Base-by-base conservation (phyloP, 2,888 invertebrate genomes). In the Amiota mariae region DNA sequence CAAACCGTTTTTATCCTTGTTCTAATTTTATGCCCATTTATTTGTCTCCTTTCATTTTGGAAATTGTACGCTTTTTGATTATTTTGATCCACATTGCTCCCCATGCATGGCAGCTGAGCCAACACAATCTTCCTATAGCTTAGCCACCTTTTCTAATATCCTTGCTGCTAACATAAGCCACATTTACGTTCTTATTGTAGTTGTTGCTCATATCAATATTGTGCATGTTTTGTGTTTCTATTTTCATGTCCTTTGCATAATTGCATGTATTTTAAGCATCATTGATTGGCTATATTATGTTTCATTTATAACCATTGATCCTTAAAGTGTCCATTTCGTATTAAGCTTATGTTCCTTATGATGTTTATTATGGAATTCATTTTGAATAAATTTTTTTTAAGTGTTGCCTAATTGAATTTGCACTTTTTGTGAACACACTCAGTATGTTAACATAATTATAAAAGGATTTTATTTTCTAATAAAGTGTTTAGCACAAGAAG, bases 201-300 rank as follows among this genome's bases (percentile, higher is more conserved):
- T 57, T 59, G 59, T 76, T 36, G 6, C 36, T 36, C 36, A 4
- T 36, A 36, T 36, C 36, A 0, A 36, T 36, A 36, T 36, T 36
- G 36, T 36, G 36, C 36, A 36, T 36, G 36, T 36, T 36, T 36
- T 73, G 76, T 80, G 77, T 74, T 36, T 77, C 74, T 75, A 77
- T 72, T 73, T 78, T 79, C 76, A 75, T 78, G 77, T 2, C 18
- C 2, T 63, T 63, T 18, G 49, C 49, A 66, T 66, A 66, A 66
- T 63, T 73, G 74, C 72, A 63, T 66, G 66, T 36, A 36, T 36
- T 36, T 36, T 2, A 36, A 48, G 49, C 66, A 66, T 66, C 66
- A 36, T 36, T 36, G 66, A 66, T 66, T 49, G 46, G 11, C 15
- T 18, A 18, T 54, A 12, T 54, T 54, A n/a, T 54, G 12, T 8